Percentiles rank a stretch among this genome's conserved stretches.
Evolutionary conservation across 1,140 invertebrate genomes (phyloP).

Genomic region (Onthophagus taurus): DNA sequence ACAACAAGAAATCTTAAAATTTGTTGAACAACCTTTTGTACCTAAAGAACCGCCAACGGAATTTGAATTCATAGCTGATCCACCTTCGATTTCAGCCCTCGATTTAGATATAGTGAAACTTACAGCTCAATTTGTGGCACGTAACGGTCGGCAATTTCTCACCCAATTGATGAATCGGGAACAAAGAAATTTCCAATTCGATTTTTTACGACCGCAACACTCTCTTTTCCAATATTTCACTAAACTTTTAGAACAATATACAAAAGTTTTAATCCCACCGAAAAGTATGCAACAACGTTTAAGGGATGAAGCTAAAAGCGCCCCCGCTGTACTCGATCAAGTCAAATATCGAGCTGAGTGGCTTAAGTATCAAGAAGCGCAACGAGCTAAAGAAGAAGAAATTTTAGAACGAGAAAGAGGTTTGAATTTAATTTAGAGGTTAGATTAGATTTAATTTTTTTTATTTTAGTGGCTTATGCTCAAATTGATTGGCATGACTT

Average conservation of each 20-base stretch:
- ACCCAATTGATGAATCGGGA: conserved; percentile 98
- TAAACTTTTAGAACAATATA: conserved; percentile 96
- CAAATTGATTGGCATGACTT: conserved; percentile 99
- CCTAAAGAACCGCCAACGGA: conserved; percentile 93
- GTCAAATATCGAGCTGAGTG: conserved; percentile 94
- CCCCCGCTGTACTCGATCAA: conserved; percentile 74
- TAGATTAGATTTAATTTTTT: conserved; percentile 9
- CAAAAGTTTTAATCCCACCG: conserved; percentile 88
- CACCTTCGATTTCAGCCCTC: conserved; percentile 96
- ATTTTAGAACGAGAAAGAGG: conserved; percentile 86
- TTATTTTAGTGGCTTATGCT: conserved; percentile 74
- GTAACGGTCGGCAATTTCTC: conserved; percentile 95
- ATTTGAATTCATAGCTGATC: conserved; percentile 97
- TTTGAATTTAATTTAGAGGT: conserved; percentile 26
- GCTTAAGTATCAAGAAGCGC: conserved; percentile 88
- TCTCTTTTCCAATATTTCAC: conserved; percentile 99
- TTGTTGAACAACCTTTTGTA: conserved; percentile 78
- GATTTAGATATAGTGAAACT: conserved; percentile 98
- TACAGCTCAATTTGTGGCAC: conserved; percentile 97
- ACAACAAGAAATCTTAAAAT: conserved; percentile 81
- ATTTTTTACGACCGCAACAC: conserved; percentile 96
- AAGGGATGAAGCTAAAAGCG: conserved; percentile 65
- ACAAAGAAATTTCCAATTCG: conserved; percentile 97
- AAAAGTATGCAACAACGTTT: conserved; percentile 80
- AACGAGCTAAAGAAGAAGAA: conserved; percentile 87